Conservation (phyloP, 2,797 vertebrate genomes). For the Enteromius thamalakanensis region DNA sequence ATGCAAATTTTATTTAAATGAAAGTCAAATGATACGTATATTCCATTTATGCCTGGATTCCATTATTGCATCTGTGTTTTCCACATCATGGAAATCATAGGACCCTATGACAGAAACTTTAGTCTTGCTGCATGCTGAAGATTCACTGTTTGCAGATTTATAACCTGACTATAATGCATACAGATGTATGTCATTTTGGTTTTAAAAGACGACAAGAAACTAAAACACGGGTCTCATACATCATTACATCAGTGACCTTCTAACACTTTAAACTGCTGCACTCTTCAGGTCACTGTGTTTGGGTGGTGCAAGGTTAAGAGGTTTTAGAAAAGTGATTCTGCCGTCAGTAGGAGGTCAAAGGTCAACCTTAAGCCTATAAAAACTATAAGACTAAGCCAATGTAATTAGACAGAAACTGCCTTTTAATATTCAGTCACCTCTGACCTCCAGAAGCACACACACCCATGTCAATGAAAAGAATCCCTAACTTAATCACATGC, state of each 20-base stretch:
- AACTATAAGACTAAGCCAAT: slow-evolving; percentile 64
- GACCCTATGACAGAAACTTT: neutral
- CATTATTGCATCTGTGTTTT: too few species aligned
- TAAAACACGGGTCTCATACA: neutral
- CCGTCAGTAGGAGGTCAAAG: slow-evolving; percentile 66
- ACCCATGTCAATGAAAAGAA: slow-evolving; percentile 17
- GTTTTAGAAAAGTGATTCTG: slow-evolving; percentile 53
- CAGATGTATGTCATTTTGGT: neutral
- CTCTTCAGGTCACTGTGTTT: slow-evolving; percentile 33
- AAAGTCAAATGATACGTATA: too few species aligned
- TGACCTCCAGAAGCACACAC: slow-evolving; percentile 60
- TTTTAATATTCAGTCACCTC: slow-evolving; percentile 67
- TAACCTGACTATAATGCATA: neutral
- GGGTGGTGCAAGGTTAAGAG: slow-evolving; percentile 48
- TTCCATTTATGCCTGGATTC: too few species aligned
- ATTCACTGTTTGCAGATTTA: neutral
- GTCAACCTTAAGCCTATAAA: slow-evolving; percentile 67
- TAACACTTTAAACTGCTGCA: slow-evolving; percentile 32
- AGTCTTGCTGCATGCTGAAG: neutral
- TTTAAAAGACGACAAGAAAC: neutral
- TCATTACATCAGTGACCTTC: slow-evolving; percentile 20
- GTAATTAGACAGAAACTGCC: slow-evolving; percentile 68
- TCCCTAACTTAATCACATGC: neutral
- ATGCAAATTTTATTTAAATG: too few species aligned
- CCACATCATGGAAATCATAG: too few species aligned